Evolutionary conservation across 1,140 invertebrate genomes (phyloP), one percentile per base, ranked within the genome.

Genomic region (Eriosoma lanigerum): DNA sequence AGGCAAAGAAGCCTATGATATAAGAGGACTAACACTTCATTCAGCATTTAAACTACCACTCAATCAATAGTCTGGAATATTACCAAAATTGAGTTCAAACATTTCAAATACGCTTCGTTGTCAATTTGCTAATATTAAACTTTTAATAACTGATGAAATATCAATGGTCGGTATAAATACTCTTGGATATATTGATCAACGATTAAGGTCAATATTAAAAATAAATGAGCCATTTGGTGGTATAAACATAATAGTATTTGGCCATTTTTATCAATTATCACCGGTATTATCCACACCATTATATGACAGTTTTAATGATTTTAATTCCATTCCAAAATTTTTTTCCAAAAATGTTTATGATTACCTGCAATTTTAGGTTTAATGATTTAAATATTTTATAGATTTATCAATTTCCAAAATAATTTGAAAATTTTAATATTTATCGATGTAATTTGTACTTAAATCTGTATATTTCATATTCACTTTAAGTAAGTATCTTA

Each of bases 131-230:
- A n/a, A n/a, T n/a, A n/a, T n/a, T n/a, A n/a, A n/a, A n/a, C n/a
- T 86, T 32, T 62, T 86, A 26, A 86, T 86, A 32, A 86, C 86
- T 76, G 85, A 86, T 82, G 85, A 86, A 84, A 84, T 86, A 52
- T 84, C 83, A 24, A 85, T 86, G 85, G 84, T 86, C 10, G 84
- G 84, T 24, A 38, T 81, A 44, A 83, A 54, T 60, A 83, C 82
- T 32, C 82, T 86, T 26, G 21, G 56, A 32, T 70, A 83, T 24
- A 81, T 86, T n/a, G 82, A 85, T 81, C 50, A 46, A 10, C 52
- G 85, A 72, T 76, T 85, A 32, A 68, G 81, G 68, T 83, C 85
- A 83, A 85, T 86, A 3, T 9, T n/a, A n/a, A n/a, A n/a, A n/a
- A n/a, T n/a, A n/a, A n/a, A n/a, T n/a, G n/a, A 68, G 24, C 66